A percentile compares a stretch with the other conserved stretches of the same genome.
Conservation (phyloP, 2,113 vertebrate species). For the Cochlearius cochlearius region DNA sequence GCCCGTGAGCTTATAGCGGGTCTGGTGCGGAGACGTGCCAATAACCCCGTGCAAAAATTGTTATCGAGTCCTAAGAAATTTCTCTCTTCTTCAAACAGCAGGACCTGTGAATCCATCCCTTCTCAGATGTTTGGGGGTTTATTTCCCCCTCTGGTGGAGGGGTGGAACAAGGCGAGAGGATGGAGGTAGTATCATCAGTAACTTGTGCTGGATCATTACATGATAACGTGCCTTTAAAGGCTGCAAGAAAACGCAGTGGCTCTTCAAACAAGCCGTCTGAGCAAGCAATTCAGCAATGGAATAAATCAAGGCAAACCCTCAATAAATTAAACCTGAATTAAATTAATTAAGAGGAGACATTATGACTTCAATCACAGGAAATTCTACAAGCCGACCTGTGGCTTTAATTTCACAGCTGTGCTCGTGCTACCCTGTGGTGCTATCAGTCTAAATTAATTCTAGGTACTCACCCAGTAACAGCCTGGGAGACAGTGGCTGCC, state of each 20-base stretch:
- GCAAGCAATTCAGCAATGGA: not conserved
- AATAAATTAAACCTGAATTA: constrained; percentile 56
- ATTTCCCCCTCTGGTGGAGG: fast-evolving
- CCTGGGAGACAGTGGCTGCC: not conserved
- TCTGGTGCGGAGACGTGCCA: fast-evolving
- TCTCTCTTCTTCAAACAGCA: not conserved
- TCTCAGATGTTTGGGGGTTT: not conserved
- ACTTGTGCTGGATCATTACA: not conserved
- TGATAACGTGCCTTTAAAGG: not conserved
- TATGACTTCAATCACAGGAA: constrained; percentile 34
- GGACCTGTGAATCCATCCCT: not conserved
- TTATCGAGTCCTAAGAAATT: not conserved
- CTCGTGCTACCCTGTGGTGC: constrained; percentile 1
- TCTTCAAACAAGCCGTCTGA: not conserved
- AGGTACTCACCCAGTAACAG: not conserved
- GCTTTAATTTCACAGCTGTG: constrained; percentile 60
- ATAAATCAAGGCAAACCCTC: constrained; percentile 43
- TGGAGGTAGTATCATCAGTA: not conserved
- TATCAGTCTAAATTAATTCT: constrained; percentile 11
- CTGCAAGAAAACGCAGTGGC: not conserved
- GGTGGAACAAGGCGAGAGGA: not conserved
- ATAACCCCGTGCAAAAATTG: not conserved
- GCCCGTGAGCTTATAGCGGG: not conserved
- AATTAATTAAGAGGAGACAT: constrained; percentile 57
- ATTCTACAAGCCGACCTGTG: constrained; percentile 28